Percentiles rank a stretch among this genome's conserved stretches.
Conservation (phyloP, 2,888 invertebrate genomes). For the Noctuana brunneofusca region DNA sequence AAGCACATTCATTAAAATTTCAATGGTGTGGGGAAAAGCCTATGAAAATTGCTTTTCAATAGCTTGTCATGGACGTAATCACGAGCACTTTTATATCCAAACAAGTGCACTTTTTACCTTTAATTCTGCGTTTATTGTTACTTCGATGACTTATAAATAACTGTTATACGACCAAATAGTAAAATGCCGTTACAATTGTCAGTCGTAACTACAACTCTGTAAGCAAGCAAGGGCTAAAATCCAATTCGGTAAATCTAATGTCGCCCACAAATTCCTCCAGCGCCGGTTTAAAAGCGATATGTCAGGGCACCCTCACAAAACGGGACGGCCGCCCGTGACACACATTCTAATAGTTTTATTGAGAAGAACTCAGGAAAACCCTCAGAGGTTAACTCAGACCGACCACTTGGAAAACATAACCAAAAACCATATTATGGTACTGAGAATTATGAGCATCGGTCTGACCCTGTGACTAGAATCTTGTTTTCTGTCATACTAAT, state of each 20-base stretch:
- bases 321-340: conserved; percentile 61
- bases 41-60: conserved; percentile 17
- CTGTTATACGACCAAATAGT: neutral
- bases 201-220: neutral
- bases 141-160: no score
- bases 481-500: no score
- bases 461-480: no score
- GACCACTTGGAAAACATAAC: neutral
- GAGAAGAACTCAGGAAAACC: conserved; percentile 25
- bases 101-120: no score
- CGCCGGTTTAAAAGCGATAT: conserved; percentile 50
- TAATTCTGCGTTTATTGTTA: no score
- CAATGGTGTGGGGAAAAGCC: conserved; percentile 23
- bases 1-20: conserved; percentile 33
- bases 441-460: no score
- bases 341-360: conserved; percentile 73
- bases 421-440: no score
- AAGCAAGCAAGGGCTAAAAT: conserved; percentile 21
- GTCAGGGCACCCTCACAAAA: conserved; percentile 51
- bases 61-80: neutral
- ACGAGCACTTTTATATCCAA: no score
- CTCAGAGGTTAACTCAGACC: conserved; percentile 9
- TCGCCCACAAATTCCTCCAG: conserved; percentile 35
- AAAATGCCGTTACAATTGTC: neutral
- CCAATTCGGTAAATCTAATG: conserved; percentile 18